Evolutionary conservation across 2,797 vertebrate genomes (phyloP), one percentile per base, ranked within the genome.

Genomic region (Garrulus glandarius): DNA sequence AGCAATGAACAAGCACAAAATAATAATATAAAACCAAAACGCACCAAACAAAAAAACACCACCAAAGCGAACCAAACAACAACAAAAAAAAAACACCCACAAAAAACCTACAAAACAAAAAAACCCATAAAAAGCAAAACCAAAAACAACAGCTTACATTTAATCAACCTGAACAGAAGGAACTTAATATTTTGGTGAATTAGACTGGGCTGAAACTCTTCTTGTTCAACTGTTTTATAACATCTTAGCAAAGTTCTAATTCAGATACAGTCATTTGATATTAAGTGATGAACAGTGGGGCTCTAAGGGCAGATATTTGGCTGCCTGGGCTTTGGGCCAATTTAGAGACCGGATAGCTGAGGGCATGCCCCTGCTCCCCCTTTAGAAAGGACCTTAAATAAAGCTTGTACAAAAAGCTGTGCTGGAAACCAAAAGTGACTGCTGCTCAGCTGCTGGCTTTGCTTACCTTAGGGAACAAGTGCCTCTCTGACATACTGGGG

Each of bases 391-490:
- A 20, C 8, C 5, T 90, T 37, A 46, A 61, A 22, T 24, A 61
- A 76, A 65, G 13, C 4, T 49, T 29, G 80, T 60, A 18, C n/a
- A 61, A 49, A 85, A 79, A 65, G 5, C 23, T 82, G 14, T 49
- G 6, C 55, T 64, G 56, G 34, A 78, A 87, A 56, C 10, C 2
- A 63, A 44, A 76, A 46, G 5, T 22, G 9, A 46, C 5, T 15
- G 7, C 30, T 72, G 37, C 56, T 50, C 24, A n/a, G 20, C 14
- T 39, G n/a, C 37, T 50, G 44, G 9, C 10, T 32, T 23, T 21
- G 6, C 8, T 39, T 27, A 7, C 21, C 26, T 46, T 39, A 15
- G 37, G 30, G 15, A 57, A 39, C 0, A 0, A 13, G 11, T 39
- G 17, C 8, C 44, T 29, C 29, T 46, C 15, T 39, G 37, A 39